These are phyloP conservation scores for Muscidifurax raptorellus DNA, from an alignment of 1,140 invertebrate species.

Conservation along the genomic window DNA sequence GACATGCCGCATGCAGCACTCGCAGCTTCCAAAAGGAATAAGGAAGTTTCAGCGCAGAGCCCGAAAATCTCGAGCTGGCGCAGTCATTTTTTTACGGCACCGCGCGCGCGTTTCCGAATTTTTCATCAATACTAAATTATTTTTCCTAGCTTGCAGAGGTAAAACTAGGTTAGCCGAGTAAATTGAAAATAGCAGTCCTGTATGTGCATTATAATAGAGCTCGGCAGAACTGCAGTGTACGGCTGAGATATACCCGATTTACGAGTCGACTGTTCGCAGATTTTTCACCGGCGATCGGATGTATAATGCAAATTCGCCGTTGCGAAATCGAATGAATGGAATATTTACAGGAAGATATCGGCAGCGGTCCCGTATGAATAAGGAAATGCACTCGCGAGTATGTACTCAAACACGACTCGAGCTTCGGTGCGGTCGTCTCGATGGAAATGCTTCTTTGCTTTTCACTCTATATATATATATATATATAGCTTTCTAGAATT, in stretches of 20 bases:
- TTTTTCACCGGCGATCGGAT: neutral
- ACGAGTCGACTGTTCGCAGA: neutral
- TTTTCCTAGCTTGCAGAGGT: neutral
- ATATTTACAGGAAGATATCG: neutral
- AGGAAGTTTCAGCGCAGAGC: neutral
- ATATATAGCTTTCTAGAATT: too few species aligned
- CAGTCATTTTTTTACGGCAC: neutral
- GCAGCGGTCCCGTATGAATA: neutral
- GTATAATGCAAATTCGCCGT: conserved; percentile 21
- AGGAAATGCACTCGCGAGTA: neutral
- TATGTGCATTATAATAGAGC: neutral
- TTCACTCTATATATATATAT: too few species aligned
- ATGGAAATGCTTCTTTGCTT: too few species aligned
- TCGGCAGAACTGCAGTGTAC: too few species aligned
- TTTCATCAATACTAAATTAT: conserved; percentile 30
- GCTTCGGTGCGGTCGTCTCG: too few species aligned
- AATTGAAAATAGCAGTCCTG: conserved; percentile 41
- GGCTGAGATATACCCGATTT: neutral
- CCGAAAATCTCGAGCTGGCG: neutral
- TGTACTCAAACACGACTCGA: neutral
- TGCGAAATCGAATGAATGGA: conserved; percentile 22
- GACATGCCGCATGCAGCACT: too few species aligned
- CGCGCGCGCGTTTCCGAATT: neutral
- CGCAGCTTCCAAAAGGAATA: neutral
- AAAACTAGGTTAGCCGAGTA: conserved; percentile 17